Conservation (phyloP, 2,113 vertebrate species). For the Ariopsis seemanni region DNA sequence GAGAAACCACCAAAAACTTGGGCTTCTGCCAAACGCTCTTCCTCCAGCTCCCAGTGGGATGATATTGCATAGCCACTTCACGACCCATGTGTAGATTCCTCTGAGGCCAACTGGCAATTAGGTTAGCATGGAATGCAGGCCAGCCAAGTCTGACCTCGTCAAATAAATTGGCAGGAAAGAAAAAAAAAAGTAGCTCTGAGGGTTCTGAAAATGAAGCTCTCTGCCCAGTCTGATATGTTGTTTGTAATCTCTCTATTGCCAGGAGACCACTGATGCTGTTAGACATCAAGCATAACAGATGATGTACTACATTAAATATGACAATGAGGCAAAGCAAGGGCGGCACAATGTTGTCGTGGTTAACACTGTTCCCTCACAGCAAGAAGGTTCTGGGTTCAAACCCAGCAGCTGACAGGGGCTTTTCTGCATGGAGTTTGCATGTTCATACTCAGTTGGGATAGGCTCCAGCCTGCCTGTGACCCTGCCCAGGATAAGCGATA, state of each 20-base stretch:
- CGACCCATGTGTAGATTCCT: conserved; percentile 27
- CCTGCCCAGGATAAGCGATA: no score
- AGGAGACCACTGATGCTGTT: background rate
- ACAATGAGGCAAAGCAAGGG: no score
- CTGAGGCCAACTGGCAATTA: conserved; percentile 27
- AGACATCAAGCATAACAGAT: conserved; percentile 14
- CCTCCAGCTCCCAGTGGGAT: conserved; percentile 19
- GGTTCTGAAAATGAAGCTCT: background rate
- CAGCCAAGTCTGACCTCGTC: background rate
- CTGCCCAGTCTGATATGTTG: background rate
- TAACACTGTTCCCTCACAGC: no score
- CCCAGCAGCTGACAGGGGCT: no score
- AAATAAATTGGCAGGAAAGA: background rate
- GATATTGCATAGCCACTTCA: conserved; percentile 18
- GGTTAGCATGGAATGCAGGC: conserved; percentile 4
- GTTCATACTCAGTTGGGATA: no score
- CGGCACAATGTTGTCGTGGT: no score
- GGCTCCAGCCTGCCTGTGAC: no score
- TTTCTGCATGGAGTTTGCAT: no score
- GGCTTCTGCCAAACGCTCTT: conserved; percentile 6
- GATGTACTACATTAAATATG: background rate
- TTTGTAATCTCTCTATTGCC: background rate
- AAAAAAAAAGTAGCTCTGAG: background rate
- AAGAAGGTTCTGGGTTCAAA: no score
- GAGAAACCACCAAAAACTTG: background rate